Evolutionary conservation across 2,113 vertebrate species (phyloP).

Genomic region (Anoura caudifer): DNA sequence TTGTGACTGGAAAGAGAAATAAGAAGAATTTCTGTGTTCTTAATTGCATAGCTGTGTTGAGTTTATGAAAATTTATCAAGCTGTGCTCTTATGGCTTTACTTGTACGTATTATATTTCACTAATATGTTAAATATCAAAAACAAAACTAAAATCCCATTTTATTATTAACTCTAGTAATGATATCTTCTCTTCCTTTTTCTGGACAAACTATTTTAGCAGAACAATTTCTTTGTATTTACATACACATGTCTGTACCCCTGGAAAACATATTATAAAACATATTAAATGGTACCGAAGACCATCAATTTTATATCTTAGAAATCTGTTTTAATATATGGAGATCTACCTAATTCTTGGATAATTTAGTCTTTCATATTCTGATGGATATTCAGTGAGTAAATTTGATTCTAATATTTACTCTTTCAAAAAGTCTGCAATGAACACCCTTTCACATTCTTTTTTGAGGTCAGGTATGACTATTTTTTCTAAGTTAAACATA

Average conservation of each 20-base stretch:
- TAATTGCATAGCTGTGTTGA: not conserved
- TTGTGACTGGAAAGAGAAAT: not conserved
- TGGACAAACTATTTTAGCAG: not conserved
- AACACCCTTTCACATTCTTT: not conserved
- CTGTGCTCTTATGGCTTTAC: not conserved
- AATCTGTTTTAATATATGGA: not conserved
- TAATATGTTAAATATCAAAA: not conserved
- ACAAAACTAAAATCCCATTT: not conserved
- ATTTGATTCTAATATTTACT: not conserved
- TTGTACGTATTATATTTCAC: not conserved
- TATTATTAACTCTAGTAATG: not conserved
- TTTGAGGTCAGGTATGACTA: not conserved
- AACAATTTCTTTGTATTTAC: not conserved
- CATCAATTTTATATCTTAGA: not conserved
- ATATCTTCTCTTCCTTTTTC: not conserved
- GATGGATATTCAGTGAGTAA: not conserved
- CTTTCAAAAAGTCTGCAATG: not conserved
- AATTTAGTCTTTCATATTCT: not conserved
- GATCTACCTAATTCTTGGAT: not conserved
- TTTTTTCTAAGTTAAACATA: not conserved
- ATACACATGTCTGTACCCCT: not conserved
- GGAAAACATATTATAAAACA: not conserved
- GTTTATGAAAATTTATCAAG: not conserved
- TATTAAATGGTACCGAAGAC: not conserved
- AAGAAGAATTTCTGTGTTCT: not conserved